Base-by-base conservation (phyloP, 2,888 invertebrate species). In the Drosophila demipolita region DNA sequence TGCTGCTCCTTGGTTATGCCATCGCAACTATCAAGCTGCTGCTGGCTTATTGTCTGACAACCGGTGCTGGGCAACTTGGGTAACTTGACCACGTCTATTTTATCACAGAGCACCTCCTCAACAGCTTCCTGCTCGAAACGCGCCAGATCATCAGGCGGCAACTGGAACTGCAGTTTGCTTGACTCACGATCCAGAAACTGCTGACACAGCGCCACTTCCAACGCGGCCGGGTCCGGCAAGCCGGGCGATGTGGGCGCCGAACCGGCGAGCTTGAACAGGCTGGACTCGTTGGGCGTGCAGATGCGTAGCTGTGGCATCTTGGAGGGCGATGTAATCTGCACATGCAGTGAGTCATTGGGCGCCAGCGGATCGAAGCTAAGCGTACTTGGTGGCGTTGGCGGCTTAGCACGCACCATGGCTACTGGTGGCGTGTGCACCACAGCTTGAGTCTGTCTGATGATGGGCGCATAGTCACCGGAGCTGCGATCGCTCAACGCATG, bases 211-310 rank as follows among this genome's bases (percentile, higher is more conserved):
- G 78, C 76, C n/a, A 87, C 53, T 53, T 89, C 89, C 53, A 62
- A 49, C 0, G 76, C 65, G 49, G 78, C 42, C 23, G 66, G 2
- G 17, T 57, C 11, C 49, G 70, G 35, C 54, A 66, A 7, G 49
- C 64, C 33, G 0, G 91, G 91, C 2, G 91, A 90, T 4, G 85
- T 80, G 4, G 91, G 88, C 5, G 88, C 77, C 20, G 91, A 87
- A n/a, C 82, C 70, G 26, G 87, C 91, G 49, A 91, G 48, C 64
- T 91, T 91, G 6, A 87, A 91, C 1, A 91, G 82, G 42, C 88
- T 91, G 6, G 91, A 91, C 26, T 90, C 88, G 90, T 96, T 96
- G 3, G 96, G 96, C 7, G 96, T 96, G 82, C 97, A 97, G 74
- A 90, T 49, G 2, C 82, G 70, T 1, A 91, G 45, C 1, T 66